phyloP scores from a whole-genome alignment of 1,140 invertebrate species.

The Dolichoris vasculosae region DNA sequence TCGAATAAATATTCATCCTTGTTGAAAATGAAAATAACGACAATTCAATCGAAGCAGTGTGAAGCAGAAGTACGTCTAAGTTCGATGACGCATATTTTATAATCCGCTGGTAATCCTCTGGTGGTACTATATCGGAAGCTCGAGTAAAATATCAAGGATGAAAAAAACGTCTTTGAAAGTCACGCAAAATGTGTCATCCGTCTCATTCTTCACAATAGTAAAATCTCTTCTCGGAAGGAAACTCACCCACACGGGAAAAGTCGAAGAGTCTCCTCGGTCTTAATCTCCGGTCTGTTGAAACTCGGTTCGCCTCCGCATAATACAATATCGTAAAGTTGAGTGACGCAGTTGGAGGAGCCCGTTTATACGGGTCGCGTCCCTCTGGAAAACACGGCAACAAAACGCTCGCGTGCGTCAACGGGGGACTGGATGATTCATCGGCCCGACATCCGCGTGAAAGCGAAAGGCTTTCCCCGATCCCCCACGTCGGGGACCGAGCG shows the following conservation, averaged over 20 bases:
- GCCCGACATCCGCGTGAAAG: conserved; percentile 47
- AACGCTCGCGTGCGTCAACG: conserved; percentile 26
- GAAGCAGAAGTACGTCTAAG: neutral
- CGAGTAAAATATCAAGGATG: neutral
- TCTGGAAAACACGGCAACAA: neutral
- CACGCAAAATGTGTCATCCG: neutral
- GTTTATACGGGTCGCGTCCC: neutral
- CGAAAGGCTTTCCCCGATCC: conserved; percentile 47
- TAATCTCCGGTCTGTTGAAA: neutral
- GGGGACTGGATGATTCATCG: conserved; percentile 36
- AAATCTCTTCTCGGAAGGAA: neutral
- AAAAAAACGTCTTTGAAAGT: neutral
- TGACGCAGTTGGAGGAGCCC: neutral
- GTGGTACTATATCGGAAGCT: too few relatives aligned
- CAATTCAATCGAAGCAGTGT: neutral
- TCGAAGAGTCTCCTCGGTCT: neutral
- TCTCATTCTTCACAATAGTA: neutral
- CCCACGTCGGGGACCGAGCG: neutral
- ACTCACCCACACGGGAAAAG: neutral
- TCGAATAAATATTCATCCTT: too few relatives aligned
- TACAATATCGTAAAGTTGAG: neutral
- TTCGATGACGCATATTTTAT: neutral
- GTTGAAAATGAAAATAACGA: neutral
- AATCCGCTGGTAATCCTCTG: neutral
- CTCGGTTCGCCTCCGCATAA: neutral